Base-by-base conservation (phyloP, 2,797 vertebrate species). In the Melanotaenia parkinsoni region DNA sequence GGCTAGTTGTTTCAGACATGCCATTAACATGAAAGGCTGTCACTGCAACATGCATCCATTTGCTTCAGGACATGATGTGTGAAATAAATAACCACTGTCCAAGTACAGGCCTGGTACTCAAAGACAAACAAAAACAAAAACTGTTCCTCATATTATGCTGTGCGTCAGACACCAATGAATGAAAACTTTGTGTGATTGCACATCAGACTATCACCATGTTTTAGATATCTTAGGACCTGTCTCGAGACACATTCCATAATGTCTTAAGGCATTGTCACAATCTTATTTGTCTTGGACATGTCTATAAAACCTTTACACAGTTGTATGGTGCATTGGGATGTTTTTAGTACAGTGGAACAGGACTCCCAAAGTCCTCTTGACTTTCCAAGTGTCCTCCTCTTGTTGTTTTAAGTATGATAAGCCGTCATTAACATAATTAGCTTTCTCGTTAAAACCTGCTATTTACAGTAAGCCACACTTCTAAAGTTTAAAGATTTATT, bases 21-120 rank as follows among this genome's bases (percentile, higher is more conserved):
- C 35, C 26, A 18, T 35, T 69, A 63, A 63, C 38, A 59, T 74
- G 26, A 82, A 64, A 72, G 61, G n/a, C 62, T 0, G 7, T 63
- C 16, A n/a, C 28, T 77, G 63, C 60, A 45, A 53, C 16, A 40
- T 61, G 45, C 62, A 45, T 59, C 66, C 51, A 60, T 1, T 16
- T 14, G 26, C 53, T 14, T 28, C 26, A 16, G 61, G 38, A 16
- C 2, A 33, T 61, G 2, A 28, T 22, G 20, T 1, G 67, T 51
- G 47, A 58, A 62, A 78, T 63, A 63, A 76, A 47, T 47, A 47
- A 78, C 47, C 53, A 59, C 57, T 47, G 59, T 74, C 58, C 1
- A 77, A 79, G 72, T n/a, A 63, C 22, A 30, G 32, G 5, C 22
- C 4, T 45, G 28, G 16, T n/a, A 24, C 30, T 72, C 62, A 38